Evolutionary conservation across 37 sponge, comb jelly and placozoan genomes (phyloP).

Genomic region (Ianthella basta): DNA sequence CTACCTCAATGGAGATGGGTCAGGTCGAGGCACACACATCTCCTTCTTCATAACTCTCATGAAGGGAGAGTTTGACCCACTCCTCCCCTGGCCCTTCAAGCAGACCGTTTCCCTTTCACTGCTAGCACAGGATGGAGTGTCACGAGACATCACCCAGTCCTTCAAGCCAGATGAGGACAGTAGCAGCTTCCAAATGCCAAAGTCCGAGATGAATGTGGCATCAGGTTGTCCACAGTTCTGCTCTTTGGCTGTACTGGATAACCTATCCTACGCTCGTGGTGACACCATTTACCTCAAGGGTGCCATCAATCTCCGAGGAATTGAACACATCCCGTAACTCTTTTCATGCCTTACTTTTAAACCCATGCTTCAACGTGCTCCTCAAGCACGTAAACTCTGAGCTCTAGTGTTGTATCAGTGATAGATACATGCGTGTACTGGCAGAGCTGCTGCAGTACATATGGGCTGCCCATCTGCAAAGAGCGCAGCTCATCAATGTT

Average conservation of each 20-base stretch:
- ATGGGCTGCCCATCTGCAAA: too few relatives aligned
- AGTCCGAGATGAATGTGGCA: constrained; percentile 81
- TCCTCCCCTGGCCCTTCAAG: constrained; percentile 83
- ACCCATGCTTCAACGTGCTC: not conserved
- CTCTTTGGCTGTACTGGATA: constrained; percentile 59
- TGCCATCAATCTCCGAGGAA: constrained; percentile 33
- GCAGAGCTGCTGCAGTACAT: too few relatives aligned
- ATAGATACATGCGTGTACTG: too few relatives aligned
- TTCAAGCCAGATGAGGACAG: constrained; percentile 73
- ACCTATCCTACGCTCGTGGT: constrained; percentile 60
- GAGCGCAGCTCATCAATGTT: too few relatives aligned
- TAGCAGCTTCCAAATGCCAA: constrained; percentile 70
- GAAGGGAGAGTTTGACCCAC: constrained; percentile 86
- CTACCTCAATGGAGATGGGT: constrained; percentile 88
- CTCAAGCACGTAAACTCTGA: too few relatives aligned
- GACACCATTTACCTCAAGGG: constrained; percentile 84
- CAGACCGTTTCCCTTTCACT: constrained; percentile 73
- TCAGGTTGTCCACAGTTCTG: constrained; percentile 89
- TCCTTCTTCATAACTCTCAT: constrained; percentile 86
- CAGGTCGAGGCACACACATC: constrained; percentile 70
- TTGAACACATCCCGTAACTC: constrained; percentile 21
- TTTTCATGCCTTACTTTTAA: not conserved
- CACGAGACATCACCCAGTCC: constrained; percentile 62
- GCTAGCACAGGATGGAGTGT: constrained; percentile 60
- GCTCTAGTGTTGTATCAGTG: too few relatives aligned